phyloP scores from a whole-genome alignment of 2,113 vertebrate genomes.

The Baryphthengus martii region DNA sequence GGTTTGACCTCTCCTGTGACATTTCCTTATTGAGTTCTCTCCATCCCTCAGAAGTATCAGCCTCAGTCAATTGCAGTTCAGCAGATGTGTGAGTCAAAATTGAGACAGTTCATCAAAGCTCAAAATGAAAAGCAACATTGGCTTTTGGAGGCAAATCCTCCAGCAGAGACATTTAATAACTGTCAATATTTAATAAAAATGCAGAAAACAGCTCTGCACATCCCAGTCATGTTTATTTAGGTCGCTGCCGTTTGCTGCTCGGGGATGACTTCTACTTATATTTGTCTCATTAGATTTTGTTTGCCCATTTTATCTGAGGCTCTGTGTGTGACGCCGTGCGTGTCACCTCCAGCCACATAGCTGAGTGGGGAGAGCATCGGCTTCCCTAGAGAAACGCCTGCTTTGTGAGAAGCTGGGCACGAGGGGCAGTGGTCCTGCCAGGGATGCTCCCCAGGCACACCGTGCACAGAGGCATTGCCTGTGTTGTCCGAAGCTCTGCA shows the following conservation, averaged over 20 bases:
- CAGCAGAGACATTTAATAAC: conserved; percentile 68
- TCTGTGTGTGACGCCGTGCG: neutral
- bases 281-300: neutral
- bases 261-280: neutral
- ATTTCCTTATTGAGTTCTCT: conserved; percentile 68
- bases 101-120: conserved; percentile 71
- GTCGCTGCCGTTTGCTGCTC: neutral
- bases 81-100: conserved; percentile 6
- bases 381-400: fast-evolving
- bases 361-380: neutral
- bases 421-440: neutral
- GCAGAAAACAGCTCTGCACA: neutral
- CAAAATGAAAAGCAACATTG: conserved; percentile 66
- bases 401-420: neutral
- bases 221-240: neutral
- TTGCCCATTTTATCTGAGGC: neutral
- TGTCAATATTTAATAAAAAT: conserved; percentile 61
- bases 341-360: neutral
- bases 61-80: neutral
- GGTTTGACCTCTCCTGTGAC: conserved; percentile 66
- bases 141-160: conserved; percentile 52
- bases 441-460: neutral
- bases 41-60: neutral
- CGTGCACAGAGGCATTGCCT: fast-evolving
- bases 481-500: fast-evolving